These are phyloP conservation scores for Cephus rjabovi DNA, from an alignment of 2,888 invertebrate species.

Conservation along the genomic window DNA sequence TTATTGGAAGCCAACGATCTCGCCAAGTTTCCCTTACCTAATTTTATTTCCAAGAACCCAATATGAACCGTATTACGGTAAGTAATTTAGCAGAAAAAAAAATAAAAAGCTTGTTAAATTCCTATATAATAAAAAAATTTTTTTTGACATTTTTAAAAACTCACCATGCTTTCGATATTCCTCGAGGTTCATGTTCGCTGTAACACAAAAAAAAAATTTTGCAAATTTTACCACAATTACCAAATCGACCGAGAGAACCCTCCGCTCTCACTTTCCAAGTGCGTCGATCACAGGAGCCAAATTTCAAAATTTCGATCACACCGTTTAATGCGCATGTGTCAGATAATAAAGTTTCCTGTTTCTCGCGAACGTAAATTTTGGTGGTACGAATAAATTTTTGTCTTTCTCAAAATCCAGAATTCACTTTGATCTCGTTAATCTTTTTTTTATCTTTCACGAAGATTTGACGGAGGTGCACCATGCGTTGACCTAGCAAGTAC, in stretches of 20 bases:
- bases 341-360: neutral
- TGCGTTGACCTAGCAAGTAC: slow-evolving; percentile 47
- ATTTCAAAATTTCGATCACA: slow-evolving; percentile 62
- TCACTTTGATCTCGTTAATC: neutral
- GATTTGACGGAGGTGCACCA: slow-evolving; percentile 15
- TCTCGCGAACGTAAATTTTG: neutral
- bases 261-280: neutral
- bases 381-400: neutral
- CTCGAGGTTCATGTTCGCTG: slow-evolving; percentile 60
- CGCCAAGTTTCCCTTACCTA: neutral
- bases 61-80: neutral
- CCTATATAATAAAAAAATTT: neutral
- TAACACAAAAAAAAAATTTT: slow-evolving; percentile 25
- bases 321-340: slow-evolving; percentile 61
- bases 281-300: slow-evolving; percentile 56
- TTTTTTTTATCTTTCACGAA: neutral
- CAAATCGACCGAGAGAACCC: neutral
- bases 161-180: slow-evolving; percentile 63
- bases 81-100: neutral
- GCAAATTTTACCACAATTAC: neutral
- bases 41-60: neutral
- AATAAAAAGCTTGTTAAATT: neutral
- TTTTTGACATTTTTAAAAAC: slow-evolving; percentile 25
- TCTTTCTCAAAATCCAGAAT: neutral
- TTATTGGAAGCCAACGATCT: neutral